Evolutionary conservation across 2,888 invertebrate species (phyloP), one percentile per base, ranked within the genome.

Genomic region (Ectemnius lituratus): DNA sequence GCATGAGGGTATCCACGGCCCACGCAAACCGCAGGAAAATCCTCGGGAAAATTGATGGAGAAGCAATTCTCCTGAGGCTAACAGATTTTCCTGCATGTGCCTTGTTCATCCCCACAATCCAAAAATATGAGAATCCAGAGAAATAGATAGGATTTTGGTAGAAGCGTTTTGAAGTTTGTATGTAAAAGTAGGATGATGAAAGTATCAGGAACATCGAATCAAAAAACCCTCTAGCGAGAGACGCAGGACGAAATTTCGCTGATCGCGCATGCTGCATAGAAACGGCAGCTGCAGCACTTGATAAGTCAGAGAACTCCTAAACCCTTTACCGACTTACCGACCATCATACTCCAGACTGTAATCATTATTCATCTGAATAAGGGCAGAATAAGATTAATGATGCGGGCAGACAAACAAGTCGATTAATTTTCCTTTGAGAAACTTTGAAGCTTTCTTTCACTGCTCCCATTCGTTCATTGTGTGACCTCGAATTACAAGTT

Each of bases 301-400:
- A 52, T 85, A 89, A 89, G 83, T 85, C 63, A 88, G 89, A 73
- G 63, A 76, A 74, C 88, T 86, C 89, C 89, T 88, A 89, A 89
- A 85, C 80, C 69, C 76, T 81, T 37, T 52, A 52, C 52, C 52
- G 67, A 81, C 82, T 88, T 89, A 88, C 85, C 88, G 85, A 87
- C 88, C 57, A 80, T 67, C 65, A 73, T 28, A 57, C 20, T n/a
- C 23, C 47, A 75, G 58, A 73, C 72, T 37, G 67, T 81, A 79
- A 83, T 67, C 66, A 71, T 67, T 76, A 69, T 70, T 70, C 37
- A 8, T 37, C 11, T 8, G 8, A 71, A 67, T 45, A 20, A 6
- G 4, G 16, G 27, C 27, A 57, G 56, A 63, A 63, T 16, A 11
- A 13, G 27, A 62, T 47, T 27, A 27, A 59, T 37, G 49, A 59